Conservation (phyloP, 2,888 invertebrate genomes). For the Elegia similella region DNA sequence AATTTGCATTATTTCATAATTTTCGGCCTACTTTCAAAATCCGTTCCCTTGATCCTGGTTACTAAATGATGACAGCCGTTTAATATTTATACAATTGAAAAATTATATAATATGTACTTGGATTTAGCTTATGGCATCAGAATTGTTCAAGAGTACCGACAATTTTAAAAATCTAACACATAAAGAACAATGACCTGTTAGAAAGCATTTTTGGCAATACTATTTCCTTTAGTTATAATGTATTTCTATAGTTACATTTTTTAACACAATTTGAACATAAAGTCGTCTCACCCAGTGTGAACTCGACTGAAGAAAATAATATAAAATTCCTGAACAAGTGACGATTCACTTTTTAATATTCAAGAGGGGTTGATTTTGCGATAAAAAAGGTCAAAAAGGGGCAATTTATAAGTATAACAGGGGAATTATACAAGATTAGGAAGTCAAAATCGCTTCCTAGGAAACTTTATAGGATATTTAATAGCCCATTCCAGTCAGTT, state of each 20-base stretch:
- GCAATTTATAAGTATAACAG: conserved; percentile 25
- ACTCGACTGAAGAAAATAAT: not conserved
- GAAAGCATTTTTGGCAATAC: no score
- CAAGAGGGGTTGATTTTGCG: conserved; percentile 28
- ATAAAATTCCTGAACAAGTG: not conserved
- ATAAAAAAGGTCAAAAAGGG: conserved; percentile 28
- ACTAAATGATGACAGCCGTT: no score
- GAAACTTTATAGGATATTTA: not conserved
- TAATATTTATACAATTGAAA: no score
- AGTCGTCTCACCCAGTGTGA: not conserved
- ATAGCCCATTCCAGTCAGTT: not conserved
- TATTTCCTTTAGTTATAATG: no score
- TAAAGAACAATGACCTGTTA: no score
- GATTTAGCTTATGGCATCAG: no score
- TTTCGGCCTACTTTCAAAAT: no score
- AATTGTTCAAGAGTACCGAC: no score
- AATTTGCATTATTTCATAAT: no score
- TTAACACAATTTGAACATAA: not conserved
- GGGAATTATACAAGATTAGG: conserved; percentile 20
- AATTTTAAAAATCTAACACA: no score
- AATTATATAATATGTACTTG: no score
- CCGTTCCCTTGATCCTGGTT: no score
- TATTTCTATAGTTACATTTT: not conserved
- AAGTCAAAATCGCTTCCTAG: conserved; percentile 19
- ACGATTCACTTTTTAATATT: conserved; percentile 25